Evolutionary conservation across 2,797 vertebrate genomes (phyloP).

Genomic region (Diceros bicornis): DNA sequence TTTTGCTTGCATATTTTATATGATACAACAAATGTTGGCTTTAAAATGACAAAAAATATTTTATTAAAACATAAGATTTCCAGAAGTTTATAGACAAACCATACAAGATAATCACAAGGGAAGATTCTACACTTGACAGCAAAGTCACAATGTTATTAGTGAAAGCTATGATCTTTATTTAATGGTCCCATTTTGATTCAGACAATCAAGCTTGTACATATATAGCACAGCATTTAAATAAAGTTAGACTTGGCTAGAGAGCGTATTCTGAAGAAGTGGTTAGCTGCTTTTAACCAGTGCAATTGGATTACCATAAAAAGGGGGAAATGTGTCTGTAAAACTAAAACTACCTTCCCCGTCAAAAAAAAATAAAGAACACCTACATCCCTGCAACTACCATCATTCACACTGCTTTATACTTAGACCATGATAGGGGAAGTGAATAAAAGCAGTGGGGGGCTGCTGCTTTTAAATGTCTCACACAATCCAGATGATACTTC

Average conservation of each 20-base stretch:
- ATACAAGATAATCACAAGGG: not conserved
- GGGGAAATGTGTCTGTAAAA: not conserved
- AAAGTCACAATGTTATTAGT: not conserved
- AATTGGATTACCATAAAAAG: not conserved
- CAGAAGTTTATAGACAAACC: not conserved
- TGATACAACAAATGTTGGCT: slow-evolving; percentile 8
- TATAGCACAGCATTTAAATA: not conserved
- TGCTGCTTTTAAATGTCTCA: slow-evolving; percentile 7
- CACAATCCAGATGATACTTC: not conserved
- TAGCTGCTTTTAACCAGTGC: not conserved
- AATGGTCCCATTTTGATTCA: slow-evolving; percentile 1
- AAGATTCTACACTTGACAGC: not conserved
- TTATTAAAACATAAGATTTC: not conserved
- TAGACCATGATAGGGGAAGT: not conserved
- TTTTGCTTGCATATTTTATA: slow-evolving; percentile 57
- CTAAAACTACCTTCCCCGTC: not conserved
- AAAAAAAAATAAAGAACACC: slow-evolving; percentile 77
- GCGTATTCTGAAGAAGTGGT: not conserved
- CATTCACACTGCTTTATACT: not conserved
- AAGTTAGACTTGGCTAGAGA: not conserved
- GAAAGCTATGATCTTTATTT: not conserved
- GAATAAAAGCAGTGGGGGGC: not conserved
- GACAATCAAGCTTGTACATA: not conserved
- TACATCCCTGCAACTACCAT: not conserved
- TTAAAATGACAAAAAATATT: slow-evolving; percentile 35